These are phyloP conservation scores for Protomyctophum bolini DNA, from an alignment of 2,113 vertebrate genomes.

Conservation along the genomic window DNA sequence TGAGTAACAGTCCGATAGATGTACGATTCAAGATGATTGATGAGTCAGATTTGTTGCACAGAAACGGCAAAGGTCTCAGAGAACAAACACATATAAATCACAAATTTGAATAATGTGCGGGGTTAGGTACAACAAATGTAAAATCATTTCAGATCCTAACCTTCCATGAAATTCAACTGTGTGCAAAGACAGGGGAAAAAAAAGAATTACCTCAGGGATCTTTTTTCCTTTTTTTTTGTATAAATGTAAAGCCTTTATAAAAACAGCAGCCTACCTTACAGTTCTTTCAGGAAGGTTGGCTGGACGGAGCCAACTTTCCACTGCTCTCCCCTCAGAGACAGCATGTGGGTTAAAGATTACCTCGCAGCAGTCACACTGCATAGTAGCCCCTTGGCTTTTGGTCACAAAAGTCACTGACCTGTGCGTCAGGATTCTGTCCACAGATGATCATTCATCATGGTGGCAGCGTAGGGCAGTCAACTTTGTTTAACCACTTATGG, in stretches of 20 bases:
- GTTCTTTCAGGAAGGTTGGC: conserved; percentile 55
- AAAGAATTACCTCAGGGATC: conserved; percentile 20
- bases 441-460: conserved; percentile 33
- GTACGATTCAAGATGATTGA: background rate
- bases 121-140: background rate
- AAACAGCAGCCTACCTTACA: conserved; percentile 68
- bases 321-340: conserved; percentile 67
- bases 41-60: conserved; percentile 2
- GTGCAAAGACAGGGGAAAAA: conserved; percentile 11
- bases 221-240: conserved; percentile 22
- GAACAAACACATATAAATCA: background rate
- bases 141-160: conserved; percentile 10
- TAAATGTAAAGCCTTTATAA: conserved; percentile 55
- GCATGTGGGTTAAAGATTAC: conserved; percentile 75
- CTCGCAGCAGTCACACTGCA: conserved; percentile 56
- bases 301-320: conserved; percentile 74
- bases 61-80: conserved; percentile 2
- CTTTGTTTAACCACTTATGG: background rate
- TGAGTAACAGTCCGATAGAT: background rate
- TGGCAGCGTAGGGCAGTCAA: conserved; percentile 13
- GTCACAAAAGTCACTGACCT: conserved; percentile 64
- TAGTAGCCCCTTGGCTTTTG: conserved; percentile 39
- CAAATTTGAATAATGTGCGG: background rate
- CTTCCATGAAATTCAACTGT: conserved; percentile 2
- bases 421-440: conserved; percentile 42